Base-by-base conservation (phyloP, 2,888 invertebrate species). In the Zonitis immaculata region DNA sequence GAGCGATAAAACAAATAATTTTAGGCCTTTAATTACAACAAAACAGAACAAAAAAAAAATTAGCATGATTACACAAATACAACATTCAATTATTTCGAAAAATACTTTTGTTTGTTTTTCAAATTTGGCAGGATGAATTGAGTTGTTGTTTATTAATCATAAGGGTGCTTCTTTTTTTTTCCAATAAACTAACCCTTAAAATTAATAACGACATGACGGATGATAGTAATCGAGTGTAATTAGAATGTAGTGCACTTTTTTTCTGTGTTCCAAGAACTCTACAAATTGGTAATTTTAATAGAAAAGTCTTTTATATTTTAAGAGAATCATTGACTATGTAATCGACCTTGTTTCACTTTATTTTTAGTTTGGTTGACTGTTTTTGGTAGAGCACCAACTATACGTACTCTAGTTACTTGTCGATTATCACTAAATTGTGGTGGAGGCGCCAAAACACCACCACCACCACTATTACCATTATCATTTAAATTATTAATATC, bases 351-450 rank as follows among this genome's bases (percentile, higher is more conserved):
- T 59, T 75, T 76, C 49, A 71, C 45, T 66, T 73, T 73, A 14
- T 7, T 14, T 5, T 8, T 12, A 12, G n/a, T 14, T 56, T 51
- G 14, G 58, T 49, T 14, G 58, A 63, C 64, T 52, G 73, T 74
- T 77, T 92, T 92, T 61, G 91, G 91, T 71, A 91, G 83, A 56
- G 91, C 87, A 52, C 89, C 91, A 49, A 92, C 89, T 62, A 92
- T 91, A 64, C 91, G 82, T 51, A 89, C 91, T 65, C 87, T 82
- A 42, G 79, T 78, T 64, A 81, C 80, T 59, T 74, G 78, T 51
- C 79, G 74, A 61, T 81, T 81, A 77, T 93, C 93, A 76, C 89
- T 91, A 78, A 94, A 94, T 77, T 94, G 93, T 32, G 93, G 93
- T 30, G 93, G 94, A 32, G 93, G 93, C 20, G 91, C 91, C 12